A percentile compares a stretch with the other conserved stretches of the same genome.
Conservation (phyloP, 2,797 vertebrate species). For the Crenichthys baileyi region DNA sequence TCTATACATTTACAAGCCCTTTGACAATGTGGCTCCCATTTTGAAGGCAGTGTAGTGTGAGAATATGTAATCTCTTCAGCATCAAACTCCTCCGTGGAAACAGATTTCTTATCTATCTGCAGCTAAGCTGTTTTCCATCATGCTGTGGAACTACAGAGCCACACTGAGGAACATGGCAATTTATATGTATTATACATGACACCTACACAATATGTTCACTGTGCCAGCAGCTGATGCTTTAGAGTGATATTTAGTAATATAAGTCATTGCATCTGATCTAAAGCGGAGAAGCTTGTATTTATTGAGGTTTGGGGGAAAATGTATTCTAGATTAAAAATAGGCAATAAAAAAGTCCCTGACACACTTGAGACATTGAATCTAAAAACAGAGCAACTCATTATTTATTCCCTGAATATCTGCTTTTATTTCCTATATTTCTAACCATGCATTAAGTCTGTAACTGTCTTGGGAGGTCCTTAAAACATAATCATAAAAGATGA, state of each 20-base stretch:
- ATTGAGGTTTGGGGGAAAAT: background rate
- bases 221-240: background rate
- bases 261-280: background rate
- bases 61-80: background rate
- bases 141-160: background rate
- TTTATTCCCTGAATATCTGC: background rate
- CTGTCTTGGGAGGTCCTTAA: constrained; percentile 13
- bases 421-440: background rate
- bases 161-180: background rate
- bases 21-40: background rate
- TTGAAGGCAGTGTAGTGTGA: background rate
- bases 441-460: background rate
- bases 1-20: too few species aligned
- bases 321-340: background rate
- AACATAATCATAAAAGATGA: constrained; percentile 36
- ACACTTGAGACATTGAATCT: background rate
- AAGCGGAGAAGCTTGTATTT: background rate
- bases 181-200: background rate
- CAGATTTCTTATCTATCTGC: background rate
- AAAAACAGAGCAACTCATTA: background rate
- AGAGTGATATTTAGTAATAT: background rate
- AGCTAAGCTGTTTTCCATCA: background rate
- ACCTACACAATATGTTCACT: background rate
- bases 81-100: background rate
- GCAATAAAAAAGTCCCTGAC: background rate